Percentiles rank a stretch among this genome's conserved stretches.
Evolutionary conservation across 2,888 invertebrate genomes (phyloP).

Genomic region (Colletes collaris): DNA sequence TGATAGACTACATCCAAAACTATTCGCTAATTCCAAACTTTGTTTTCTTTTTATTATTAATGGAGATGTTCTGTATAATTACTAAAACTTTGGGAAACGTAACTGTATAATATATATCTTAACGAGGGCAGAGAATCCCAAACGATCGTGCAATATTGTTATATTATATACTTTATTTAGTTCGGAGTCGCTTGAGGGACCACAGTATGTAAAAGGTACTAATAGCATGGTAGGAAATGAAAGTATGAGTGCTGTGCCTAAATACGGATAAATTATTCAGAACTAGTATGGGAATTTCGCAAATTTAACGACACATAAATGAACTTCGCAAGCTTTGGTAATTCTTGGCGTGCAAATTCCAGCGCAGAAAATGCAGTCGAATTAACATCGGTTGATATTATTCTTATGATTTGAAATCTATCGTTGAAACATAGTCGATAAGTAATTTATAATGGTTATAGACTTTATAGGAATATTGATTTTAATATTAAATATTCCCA

Average conservation of each 20-base stretch:
- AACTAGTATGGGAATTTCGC: constrained; percentile 26
- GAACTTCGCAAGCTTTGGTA: not conserved
- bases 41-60: constrained; percentile 19
- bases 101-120: constrained; percentile 9
- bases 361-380: not conserved
- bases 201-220: constrained; percentile 45
- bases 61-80: constrained; percentile 48
- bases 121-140: constrained; percentile 1
- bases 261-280: constrained; percentile 45
- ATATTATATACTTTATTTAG: constrained; percentile 31
- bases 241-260: constrained; percentile 58
- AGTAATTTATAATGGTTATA: constrained; percentile 1
- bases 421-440: constrained; percentile 9
- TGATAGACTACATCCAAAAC: constrained; percentile 26
- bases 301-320: not conserved
- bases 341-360: constrained; percentile 7
- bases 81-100: constrained; percentile 55
- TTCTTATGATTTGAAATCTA: constrained; percentile 1
- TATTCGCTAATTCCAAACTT: constrained; percentile 20
- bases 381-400: constrained; percentile 6
- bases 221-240: constrained; percentile 47
- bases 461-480: constrained; percentile 12
- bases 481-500: constrained; percentile 44
- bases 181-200: constrained; percentile 50
- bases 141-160: constrained; percentile 37